A percentile compares a stretch with the other conserved stretches of the same genome.
phyloP scores from a whole-genome alignment of 2,113 vertebrate species.

The Sarotherodon lohbergeri region DNA sequence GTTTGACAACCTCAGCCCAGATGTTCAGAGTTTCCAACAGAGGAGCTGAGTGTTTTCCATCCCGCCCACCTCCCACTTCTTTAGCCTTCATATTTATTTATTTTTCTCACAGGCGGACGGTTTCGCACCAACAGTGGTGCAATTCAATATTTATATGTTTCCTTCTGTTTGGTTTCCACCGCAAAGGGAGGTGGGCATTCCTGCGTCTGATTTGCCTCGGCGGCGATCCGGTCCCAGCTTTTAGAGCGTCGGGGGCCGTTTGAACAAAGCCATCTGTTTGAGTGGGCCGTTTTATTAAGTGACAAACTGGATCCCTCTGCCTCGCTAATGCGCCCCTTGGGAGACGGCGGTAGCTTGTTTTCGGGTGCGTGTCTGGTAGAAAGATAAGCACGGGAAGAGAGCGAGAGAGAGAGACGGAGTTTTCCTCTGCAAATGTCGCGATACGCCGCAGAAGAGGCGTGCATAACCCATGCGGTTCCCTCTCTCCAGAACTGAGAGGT shows the following conservation, averaged over 20 bases:
- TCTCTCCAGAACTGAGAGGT: not conserved
- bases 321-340: conserved; percentile 62
- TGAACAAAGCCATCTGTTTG: conserved; percentile 69
- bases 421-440: conserved; percentile 12
- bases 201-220: conserved; percentile 51
- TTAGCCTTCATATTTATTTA: not conserved
- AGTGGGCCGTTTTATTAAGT: conserved; percentile 70
- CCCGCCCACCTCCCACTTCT: not conserved
- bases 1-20: conserved; percentile 27
- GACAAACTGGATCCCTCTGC: conserved; percentile 65
- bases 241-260: conserved; percentile 39
- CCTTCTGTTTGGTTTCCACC: conserved; percentile 52
- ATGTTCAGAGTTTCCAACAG: conserved; percentile 36
- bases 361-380: not conserved
- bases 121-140: conserved; percentile 18
- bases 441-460: not conserved
- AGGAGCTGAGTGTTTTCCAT: conserved; percentile 3
- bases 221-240: conserved; percentile 37
- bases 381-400: not conserved
- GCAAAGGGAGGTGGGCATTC: conserved; percentile 29
- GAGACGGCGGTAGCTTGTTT: conserved; percentile 9
- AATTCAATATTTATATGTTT: conserved; percentile 63
- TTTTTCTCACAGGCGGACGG: not conserved
- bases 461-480: not conserved
- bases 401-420: not conserved